These are phyloP conservation scores for Bubalus kerabau DNA, from an alignment of 2,113 vertebrate genomes.

Conservation along the genomic window DNA sequence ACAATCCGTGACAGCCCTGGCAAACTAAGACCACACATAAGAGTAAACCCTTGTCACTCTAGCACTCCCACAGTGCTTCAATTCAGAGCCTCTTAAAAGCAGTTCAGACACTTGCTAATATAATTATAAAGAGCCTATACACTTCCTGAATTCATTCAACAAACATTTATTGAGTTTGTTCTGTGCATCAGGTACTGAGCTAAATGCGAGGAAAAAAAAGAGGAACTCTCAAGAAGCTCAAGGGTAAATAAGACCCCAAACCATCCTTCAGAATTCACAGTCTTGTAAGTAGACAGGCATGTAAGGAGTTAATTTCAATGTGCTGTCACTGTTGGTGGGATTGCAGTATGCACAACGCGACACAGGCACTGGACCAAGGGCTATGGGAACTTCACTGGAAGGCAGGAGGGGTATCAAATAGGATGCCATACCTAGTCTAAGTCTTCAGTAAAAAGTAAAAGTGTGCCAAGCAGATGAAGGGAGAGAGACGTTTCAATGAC, in stretches of 20 bases:
- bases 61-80: neutral
- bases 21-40: neutral
- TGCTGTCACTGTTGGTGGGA: neutral
- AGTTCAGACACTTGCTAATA: neutral
- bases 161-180: neutral
- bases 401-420: neutral
- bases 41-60: neutral
- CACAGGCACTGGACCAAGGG: neutral
- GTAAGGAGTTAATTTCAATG: neutral
- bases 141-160: neutral
- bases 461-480: too few relatives aligned
- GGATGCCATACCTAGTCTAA: neutral
- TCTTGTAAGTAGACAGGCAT: neutral
- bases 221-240: neutral
- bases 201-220: neutral
- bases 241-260: neutral
- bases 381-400: neutral
- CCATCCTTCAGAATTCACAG: neutral
- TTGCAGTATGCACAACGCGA: neutral
- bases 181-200: neutral
- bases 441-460: neutral
- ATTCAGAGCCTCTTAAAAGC: neutral
- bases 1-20: neutral
- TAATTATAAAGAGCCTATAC: neutral
- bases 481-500: neutral